Evolutionary conservation across 2,113 vertebrate species (phyloP).

Genomic region (Gymnogyps californianus): DNA sequence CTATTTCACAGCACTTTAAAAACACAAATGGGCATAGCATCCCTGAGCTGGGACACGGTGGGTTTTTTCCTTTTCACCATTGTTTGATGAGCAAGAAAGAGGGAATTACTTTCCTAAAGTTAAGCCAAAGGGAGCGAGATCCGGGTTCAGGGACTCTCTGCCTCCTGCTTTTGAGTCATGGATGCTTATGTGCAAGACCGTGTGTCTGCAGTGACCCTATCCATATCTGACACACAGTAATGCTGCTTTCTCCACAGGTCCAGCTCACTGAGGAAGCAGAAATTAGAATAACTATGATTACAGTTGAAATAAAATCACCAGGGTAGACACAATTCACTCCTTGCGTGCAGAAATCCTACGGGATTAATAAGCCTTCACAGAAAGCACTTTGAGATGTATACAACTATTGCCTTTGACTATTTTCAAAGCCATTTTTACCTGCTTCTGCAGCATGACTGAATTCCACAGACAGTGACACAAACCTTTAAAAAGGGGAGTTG

Average conservation of each 20-base stretch:
- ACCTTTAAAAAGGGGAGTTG: no score
- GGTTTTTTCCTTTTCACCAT: background rate
- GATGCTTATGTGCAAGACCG: background rate
- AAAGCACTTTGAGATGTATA: background rate
- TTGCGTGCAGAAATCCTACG: background rate
- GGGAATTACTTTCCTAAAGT: background rate
- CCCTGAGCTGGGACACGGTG: background rate
- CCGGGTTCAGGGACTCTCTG: background rate
- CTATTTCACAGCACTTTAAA: background rate
- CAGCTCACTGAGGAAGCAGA: background rate
- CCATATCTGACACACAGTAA: fast-evolving
- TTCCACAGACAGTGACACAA: background rate
- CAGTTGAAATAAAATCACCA: background rate
- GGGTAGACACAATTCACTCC: background rate
- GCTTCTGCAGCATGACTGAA: background rate
- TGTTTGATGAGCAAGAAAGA: background rate
- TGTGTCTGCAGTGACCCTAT: no score
- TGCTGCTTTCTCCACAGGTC: background rate
- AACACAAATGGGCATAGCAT: background rate
- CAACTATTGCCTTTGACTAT: background rate
- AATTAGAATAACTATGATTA: no score
- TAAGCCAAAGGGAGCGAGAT: background rate
- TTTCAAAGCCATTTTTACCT: background rate
- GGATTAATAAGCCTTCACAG: background rate
- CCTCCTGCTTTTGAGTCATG: background rate